phyloP scores from a whole-genome alignment of 2,113 vertebrate genomes.

The Candoia aspera region DNA sequence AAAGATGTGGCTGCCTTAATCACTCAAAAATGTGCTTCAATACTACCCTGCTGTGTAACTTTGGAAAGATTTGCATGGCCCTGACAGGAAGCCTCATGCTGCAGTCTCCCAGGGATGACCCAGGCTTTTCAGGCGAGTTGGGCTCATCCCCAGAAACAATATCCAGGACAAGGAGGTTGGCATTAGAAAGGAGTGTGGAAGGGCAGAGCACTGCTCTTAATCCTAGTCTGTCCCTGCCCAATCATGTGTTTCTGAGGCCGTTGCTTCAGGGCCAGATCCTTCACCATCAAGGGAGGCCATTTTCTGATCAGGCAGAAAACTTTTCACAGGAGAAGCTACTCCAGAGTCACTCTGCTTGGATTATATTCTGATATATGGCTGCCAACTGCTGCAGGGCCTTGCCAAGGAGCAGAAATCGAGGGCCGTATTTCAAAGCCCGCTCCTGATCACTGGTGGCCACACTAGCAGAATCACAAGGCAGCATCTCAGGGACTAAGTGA shows the following conservation, averaged over 20 bases:
- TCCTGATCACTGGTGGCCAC: background rate
- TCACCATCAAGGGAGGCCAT: background rate
- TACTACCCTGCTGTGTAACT: too few species aligned
- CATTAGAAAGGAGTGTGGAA: too few species aligned
- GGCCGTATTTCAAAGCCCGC: background rate
- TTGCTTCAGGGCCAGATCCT: background rate
- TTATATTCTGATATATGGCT: background rate
- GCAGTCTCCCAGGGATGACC: background rate
- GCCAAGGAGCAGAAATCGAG: background rate
- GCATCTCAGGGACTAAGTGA: too few species aligned
- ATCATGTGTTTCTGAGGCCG: background rate
- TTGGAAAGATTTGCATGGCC: too few species aligned
- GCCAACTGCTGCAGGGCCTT: background rate
- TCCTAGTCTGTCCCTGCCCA: background rate
- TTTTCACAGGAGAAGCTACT: background rate
- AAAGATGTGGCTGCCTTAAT: too few species aligned
- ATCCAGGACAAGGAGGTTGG: background rate
- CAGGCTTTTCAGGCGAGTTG: background rate
- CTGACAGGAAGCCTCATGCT: background rate
- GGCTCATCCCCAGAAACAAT: background rate
- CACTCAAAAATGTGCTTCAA: too few species aligned
- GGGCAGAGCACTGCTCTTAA: background rate
- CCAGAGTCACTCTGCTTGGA: background rate
- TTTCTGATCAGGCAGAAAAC: slow-evolving; percentile 13
- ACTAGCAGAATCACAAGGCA: background rate